These are phyloP conservation scores for Caenorhabditis auriculariae DNA, from an alignment of 2,888 invertebrate species.

Conservation along the genomic window DNA sequence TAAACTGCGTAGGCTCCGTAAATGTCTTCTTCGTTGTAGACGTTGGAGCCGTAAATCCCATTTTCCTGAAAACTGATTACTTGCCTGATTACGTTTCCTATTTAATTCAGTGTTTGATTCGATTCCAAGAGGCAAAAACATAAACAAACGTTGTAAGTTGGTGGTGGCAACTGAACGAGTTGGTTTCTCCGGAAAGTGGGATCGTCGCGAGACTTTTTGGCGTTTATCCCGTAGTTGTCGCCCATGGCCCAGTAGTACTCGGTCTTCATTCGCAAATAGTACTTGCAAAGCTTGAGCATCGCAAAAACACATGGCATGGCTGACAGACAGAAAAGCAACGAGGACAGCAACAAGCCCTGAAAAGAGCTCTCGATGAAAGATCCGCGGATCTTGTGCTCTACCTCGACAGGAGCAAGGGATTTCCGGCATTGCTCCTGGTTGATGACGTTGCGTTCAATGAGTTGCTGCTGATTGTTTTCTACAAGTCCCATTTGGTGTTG, in stretches of 20 bases:
- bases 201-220: background rate
- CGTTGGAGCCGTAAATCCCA: no score
- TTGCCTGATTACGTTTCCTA: no score
- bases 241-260: slow-evolving; percentile 44
- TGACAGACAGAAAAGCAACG: slow-evolving; percentile 25
- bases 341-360: slow-evolving; percentile 26
- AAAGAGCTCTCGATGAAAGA: background rate
- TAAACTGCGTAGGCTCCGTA: slow-evolving; percentile 25
- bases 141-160: no score
- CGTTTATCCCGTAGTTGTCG: slow-evolving; percentile 23
- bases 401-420: slow-evolving; percentile 26
- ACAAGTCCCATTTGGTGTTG: slow-evolving; percentile 21
- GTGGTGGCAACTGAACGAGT: no score
- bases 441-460: slow-evolving; percentile 15
- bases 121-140: no score
- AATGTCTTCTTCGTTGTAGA: slow-evolving; percentile 30
- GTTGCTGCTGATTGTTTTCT: slow-evolving; percentile 9
- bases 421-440: slow-evolving; percentile 22
- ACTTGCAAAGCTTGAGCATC: slow-evolving; percentile 41
- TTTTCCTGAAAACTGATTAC: no score
- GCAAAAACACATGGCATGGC: slow-evolving; percentile 27
- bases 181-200: slow-evolving; percentile 4
- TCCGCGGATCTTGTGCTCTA: background rate
- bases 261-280: slow-evolving; percentile 36
- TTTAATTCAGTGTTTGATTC: no score